Evolutionary conservation across 2,113 vertebrate genomes (phyloP).

Genomic region (Eublepharis macularius): DNA sequence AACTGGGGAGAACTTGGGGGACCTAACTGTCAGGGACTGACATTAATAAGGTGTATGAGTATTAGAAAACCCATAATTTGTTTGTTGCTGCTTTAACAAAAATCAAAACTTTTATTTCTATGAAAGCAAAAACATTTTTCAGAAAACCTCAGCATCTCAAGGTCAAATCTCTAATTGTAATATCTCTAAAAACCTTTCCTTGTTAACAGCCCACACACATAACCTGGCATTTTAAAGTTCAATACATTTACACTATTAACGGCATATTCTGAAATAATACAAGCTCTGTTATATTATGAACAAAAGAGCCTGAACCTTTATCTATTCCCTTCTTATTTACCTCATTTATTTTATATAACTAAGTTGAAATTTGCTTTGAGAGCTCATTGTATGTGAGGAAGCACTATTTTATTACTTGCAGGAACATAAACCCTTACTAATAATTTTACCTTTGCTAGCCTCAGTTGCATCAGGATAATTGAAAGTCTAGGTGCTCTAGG

Average conservation of each 20-base stretch:
- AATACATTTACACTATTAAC: conserved; percentile 49
- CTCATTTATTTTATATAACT: conserved; percentile 53
- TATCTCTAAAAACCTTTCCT: conserved; percentile 33
- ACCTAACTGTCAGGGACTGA: no score
- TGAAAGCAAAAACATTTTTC: background rate
- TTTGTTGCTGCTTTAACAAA: background rate
- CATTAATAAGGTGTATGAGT: no score
- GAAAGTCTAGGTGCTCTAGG: conserved; percentile 37
- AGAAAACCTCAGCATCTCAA: conserved; percentile 21
- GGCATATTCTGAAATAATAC: conserved; percentile 41
- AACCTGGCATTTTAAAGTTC: conserved; percentile 61
- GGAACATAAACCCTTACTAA: conserved; percentile 46
- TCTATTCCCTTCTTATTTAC: conserved; percentile 44
- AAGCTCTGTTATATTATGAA: conserved; percentile 44
- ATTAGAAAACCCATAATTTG: no score
- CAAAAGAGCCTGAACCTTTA: conserved; percentile 39
- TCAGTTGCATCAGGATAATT: conserved; percentile 41
- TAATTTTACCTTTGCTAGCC: conserved; percentile 47
- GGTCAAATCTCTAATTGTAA: conserved; percentile 16
- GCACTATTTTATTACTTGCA: conserved; percentile 59
- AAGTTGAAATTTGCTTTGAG: conserved; percentile 51
- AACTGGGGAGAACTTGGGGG: no score
- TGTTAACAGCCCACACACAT: conserved; percentile 32
- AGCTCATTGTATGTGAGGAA: conserved; percentile 42
- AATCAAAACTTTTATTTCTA: conserved; percentile 12